These are phyloP conservation scores for Ceyx melanurus DNA, from an alignment of 2,113 vertebrate species.

Conservation along the genomic window DNA sequence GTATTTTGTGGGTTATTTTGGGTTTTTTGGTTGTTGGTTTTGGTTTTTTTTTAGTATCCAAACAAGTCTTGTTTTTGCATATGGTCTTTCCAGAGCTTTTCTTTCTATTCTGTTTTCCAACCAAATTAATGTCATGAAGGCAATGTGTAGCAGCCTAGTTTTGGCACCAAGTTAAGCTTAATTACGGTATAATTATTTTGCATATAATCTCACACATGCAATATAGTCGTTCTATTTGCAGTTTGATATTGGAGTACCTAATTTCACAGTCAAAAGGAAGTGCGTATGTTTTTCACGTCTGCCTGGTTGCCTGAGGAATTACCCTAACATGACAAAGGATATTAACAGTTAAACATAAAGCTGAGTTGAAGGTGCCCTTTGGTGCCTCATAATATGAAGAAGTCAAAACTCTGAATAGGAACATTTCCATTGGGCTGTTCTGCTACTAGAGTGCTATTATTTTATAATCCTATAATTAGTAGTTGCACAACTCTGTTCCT, in stretches of 20 bases:
- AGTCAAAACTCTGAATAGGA: neutral
- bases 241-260: neutral
- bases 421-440: neutral
- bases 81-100: neutral
- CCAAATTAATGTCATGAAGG: neutral
- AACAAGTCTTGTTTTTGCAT: neutral
- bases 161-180: neutral
- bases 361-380: conserved; percentile 14
- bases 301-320: neutral
- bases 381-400: neutral
- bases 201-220: neutral
- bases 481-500: neutral
- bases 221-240: neutral
- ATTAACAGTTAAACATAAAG: neutral
- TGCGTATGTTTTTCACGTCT: neutral
- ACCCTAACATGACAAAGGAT: neutral
- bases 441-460: neutral
- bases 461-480: conserved; percentile 6
- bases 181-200: neutral
- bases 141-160: neutral
- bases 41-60: neutral
- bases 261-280: neutral
- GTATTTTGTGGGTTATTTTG: neutral
- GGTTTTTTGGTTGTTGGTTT: too few relatives aligned
- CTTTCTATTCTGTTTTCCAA: neutral